Percentiles rank a stretch among this genome's conserved stretches.
Conservation (phyloP, 2,113 vertebrate genomes). For the Gasterosteus aculeatus region DNA sequence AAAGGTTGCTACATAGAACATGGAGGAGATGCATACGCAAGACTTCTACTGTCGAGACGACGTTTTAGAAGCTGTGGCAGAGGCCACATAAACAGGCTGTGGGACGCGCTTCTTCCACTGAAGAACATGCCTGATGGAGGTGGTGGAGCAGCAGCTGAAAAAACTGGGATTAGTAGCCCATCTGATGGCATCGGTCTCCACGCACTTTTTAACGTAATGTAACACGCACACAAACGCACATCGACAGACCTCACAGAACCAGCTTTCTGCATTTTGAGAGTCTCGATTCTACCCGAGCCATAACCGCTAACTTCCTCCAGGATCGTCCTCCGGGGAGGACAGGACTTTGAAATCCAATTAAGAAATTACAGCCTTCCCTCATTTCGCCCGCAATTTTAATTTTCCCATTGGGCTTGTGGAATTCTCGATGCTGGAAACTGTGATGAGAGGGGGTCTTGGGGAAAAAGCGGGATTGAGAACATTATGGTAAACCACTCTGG, state of each 20-base stretch:
- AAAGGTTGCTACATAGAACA: conserved; percentile 48
- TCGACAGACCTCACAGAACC: conserved; percentile 64
- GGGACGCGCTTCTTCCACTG: conserved; percentile 50
- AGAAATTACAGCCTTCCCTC: conserved; percentile 68
- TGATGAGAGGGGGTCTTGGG: conserved; percentile 31
- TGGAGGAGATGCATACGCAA: conserved; percentile 38
- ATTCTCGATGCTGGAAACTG: conserved; percentile 55
- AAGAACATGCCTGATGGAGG: conserved; percentile 51
- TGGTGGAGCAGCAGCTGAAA: conserved; percentile 40
- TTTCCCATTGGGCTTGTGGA: conserved; percentile 54
- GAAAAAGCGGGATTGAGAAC: conserved; percentile 30
- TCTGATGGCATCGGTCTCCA: conserved; percentile 59
- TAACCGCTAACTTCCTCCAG: conserved; percentile 69
- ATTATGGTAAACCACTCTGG: conserved; percentile 28
- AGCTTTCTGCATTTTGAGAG: conserved; percentile 35
- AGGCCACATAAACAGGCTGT: conserved; percentile 53
- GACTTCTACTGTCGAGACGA: conserved; percentile 42
- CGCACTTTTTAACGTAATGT: conserved; percentile 24
- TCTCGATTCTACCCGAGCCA: conserved; percentile 53
- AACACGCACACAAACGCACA: conserved; percentile 5
- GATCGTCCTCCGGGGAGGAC: conserved; percentile 55
- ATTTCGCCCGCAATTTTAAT: conserved; percentile 61
- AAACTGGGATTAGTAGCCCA: conserved; percentile 46
- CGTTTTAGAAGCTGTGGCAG: conserved; percentile 64
- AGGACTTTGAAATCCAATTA: conserved; percentile 72